phyloP scores from a whole-genome alignment of 1,140 invertebrate genomes.

The Theocolax elegans region DNA sequence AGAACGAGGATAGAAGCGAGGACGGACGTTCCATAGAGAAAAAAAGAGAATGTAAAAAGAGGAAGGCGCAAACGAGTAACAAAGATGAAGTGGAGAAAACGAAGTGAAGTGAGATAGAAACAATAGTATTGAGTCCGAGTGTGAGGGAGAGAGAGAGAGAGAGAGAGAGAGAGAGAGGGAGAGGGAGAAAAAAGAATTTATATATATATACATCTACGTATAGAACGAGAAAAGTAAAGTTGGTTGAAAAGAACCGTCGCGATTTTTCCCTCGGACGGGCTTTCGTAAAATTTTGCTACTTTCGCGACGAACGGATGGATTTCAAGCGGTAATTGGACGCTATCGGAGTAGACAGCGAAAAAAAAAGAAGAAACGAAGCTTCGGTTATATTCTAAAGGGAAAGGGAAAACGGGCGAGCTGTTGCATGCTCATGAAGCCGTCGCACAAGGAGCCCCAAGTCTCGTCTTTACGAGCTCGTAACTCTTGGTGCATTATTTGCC shows the following conservation, averaged over 20 bases:
- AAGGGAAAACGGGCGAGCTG: neutral
- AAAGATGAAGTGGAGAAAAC: slow-evolving; percentile 23
- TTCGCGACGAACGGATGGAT: slow-evolving; percentile 33
- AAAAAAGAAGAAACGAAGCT: neutral
- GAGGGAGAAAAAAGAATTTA: neutral
- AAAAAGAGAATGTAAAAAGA: neutral
- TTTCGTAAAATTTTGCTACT: slow-evolving; percentile 55
- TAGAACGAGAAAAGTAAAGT: slow-evolving; percentile 15
- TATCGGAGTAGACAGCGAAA: neutral
- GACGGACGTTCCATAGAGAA: no score
- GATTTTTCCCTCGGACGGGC: slow-evolving; percentile 23
- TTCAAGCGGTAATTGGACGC: slow-evolving; percentile 37
- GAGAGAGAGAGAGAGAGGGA: slow-evolving; percentile 1
- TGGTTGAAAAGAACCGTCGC: slow-evolving; percentile 26
- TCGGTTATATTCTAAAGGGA: neutral
- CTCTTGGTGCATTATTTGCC: slow-evolving; percentile 21
- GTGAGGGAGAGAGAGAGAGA: neutral
- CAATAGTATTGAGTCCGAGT: neutral
- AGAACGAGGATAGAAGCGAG: neutral
- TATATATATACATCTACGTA: no score
- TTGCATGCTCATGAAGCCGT: slow-evolving; percentile 20
- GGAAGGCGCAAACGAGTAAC: neutral
- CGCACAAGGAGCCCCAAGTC: neutral
- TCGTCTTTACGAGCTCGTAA: slow-evolving; percentile 34
- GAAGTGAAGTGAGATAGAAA: slow-evolving; percentile 25